A percentile compares a stretch with the other conserved stretches of the same genome.
phyloP scores from a whole-genome alignment of 1,140 invertebrate species.

The Nebria ingens region DNA sequence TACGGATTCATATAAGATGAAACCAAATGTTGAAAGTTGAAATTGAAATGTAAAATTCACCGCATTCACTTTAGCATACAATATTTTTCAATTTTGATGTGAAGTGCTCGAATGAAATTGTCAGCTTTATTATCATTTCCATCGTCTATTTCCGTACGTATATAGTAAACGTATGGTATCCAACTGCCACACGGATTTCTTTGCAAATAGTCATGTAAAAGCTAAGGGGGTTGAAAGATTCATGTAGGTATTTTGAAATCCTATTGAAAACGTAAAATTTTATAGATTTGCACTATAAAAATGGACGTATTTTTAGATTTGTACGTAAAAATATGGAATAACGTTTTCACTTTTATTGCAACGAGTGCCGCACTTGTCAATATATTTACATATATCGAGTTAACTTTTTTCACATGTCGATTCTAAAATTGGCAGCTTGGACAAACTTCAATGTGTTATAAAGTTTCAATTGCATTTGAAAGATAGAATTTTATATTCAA shows the following conservation, averaged over 20 bases:
- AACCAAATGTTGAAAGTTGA: neutral
- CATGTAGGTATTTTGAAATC: neutral
- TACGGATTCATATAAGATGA: neutral
- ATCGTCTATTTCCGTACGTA: slow-evolving; percentile 4
- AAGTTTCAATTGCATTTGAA: too few relatives aligned
- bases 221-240: neutral
- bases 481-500: too few relatives aligned
- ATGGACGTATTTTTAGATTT: slow-evolving; percentile 6
- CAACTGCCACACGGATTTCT: neutral
- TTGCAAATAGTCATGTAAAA: slow-evolving; percentile 6
- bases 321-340: slow-evolving; percentile 1
- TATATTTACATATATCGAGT: too few relatives aligned
- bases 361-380: neutral
- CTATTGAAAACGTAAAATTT: slow-evolving; percentile 7
- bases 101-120: slow-evolving; percentile 5
- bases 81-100: slow-evolving; percentile 7
- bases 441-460: too few relatives aligned
- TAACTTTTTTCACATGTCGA: too few relatives aligned
- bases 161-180: neutral
- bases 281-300: slow-evolving; percentile 7
- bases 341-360: neutral
- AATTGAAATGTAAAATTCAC: neutral
- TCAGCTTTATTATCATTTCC: slow-evolving; percentile 7
- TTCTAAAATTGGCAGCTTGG: neutral
- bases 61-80: neutral